Conservation (phyloP, 2,113 vertebrate genomes). For the Leucopsar rothschildi region DNA sequence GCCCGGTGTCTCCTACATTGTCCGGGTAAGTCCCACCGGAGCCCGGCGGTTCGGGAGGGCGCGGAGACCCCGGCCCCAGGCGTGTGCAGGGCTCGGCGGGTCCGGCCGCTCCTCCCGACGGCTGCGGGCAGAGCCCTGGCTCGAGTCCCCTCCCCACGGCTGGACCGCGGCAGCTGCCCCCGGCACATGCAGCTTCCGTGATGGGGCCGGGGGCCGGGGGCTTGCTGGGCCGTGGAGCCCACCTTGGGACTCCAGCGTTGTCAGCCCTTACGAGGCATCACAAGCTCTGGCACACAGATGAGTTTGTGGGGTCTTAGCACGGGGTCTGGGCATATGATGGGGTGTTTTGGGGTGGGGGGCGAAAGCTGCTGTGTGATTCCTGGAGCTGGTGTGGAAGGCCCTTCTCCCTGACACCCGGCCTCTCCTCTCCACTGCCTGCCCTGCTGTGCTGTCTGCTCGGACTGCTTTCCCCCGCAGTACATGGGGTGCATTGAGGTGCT, state of each 20-base stretch:
- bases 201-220: background rate
- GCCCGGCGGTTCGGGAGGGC: background rate
- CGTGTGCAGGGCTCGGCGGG: background rate
- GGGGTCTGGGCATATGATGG: rapidly evolving
- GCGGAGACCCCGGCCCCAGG: background rate
- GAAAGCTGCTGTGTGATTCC: background rate
- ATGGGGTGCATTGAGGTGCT: constrained; percentile 97
- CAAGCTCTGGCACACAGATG: background rate
- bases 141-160: background rate
- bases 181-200: background rate
- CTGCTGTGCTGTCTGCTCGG: background rate
- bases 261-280: background rate
- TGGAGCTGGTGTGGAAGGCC: background rate
- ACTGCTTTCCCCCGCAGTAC: constrained; percentile 70
- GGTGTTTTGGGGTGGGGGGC: rapidly evolving
- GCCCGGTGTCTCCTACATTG: constrained; percentile 89
- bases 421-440: background rate
- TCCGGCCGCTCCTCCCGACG: background rate
- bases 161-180: background rate
- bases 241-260: too few relatives aligned
- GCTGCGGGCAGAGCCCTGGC: background rate
- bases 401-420: background rate
- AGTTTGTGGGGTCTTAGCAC: background rate
- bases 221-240: background rate
- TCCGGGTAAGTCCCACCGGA: constrained; percentile 81